Evolutionary conservation across 2,113 vertebrate species (phyloP).

Genomic region (Falcunculus frontatus): DNA sequence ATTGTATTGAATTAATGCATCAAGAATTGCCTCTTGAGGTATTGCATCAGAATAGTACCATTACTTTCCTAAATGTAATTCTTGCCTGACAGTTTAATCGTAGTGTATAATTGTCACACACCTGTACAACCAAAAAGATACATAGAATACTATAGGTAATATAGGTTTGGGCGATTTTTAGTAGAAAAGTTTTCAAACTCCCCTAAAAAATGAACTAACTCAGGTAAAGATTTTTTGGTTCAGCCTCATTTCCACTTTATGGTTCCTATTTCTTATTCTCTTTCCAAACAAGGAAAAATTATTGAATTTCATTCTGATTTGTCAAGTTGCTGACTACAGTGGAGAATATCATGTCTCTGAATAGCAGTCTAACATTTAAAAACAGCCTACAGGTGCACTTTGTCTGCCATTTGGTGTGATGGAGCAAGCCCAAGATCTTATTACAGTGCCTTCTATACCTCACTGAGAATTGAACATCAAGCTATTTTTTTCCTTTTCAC

Average conservation of each 20-base stretch:
- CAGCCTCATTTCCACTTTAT: neutral
- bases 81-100: neutral
- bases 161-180: neutral
- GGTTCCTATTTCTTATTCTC: neutral
- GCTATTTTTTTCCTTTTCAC: neutral
- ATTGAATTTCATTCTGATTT: slow-evolving; percentile 1
- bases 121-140: neutral
- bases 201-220: neutral
- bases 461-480: neutral
- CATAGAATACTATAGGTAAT: neutral
- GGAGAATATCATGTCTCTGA: neutral
- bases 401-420: neutral
- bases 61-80: neutral
- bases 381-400: neutral
- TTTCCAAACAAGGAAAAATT: neutral
- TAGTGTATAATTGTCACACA: neutral
- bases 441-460: neutral
- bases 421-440: neutral
- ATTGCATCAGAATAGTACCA: neutral
- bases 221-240: neutral
- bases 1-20: neutral
- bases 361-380: slow-evolving; percentile 4
- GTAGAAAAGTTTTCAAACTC: neutral
- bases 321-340: neutral
- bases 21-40: neutral